Base-by-base conservation (phyloP, 2,797 vertebrate species). In the Acanthornis magna region DNA sequence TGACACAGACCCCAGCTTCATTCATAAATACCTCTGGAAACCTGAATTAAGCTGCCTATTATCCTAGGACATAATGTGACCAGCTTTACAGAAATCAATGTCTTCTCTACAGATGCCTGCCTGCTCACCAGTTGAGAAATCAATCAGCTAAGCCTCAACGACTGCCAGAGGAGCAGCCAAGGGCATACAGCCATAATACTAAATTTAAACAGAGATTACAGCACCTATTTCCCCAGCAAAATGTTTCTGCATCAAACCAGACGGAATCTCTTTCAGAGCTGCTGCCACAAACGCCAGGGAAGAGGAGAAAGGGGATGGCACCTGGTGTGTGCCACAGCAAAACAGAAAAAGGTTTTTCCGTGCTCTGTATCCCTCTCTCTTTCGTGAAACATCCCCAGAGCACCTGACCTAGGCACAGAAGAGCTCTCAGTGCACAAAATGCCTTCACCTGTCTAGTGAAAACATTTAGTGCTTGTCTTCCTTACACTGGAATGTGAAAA, bases 1-100 rank as follows among this genome's bases (percentile, higher is more conserved):
- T 29, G 57, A 60, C 78, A 73, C 60, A 73, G 51, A 57, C 70
- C 65, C 47, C 66, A 19, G 36, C 21, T 55, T 72, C 76, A 67
- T 67, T 84, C 65, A 68, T 5, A 55, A 84, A 84, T 50, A 58
- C 27, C 34, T 27, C 54, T 73, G 42, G 42, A 81, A 91, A 83
- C 45, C 60, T 95, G 68, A 81, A 95, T 79, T 92, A 83, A 89
- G 80, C 80, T 88, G 83, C 75, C 93, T 94, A 85, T 68, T 88
- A 45, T 81, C 79, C 68, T 87, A 36, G 72, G 73, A 95, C 71
- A 55, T 42, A 30, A 60, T 55, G 40, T 47, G 67, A 79, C 60
- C 38, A 42, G 65, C 54, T 91, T 91, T 70, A 70, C 27, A 71
- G 48, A 58, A 94, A 95, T 79, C 96, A 89, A 73, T 91, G 83